Evolutionary conservation across 2,888 invertebrate species (phyloP), one percentile per base, ranked within the genome.

Genomic region (Hemicrepidius hirtus): DNA sequence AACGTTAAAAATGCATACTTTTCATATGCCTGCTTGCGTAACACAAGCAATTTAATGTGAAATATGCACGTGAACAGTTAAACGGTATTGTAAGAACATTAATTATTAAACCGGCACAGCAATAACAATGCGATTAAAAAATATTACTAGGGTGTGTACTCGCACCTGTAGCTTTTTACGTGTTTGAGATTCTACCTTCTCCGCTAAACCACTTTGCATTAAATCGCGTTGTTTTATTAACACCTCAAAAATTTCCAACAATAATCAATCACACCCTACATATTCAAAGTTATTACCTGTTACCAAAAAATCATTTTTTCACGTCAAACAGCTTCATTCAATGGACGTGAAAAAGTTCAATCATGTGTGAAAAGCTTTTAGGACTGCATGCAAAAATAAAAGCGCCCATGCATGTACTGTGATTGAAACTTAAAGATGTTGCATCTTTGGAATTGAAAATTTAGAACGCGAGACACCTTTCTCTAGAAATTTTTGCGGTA

Each of bases 281-380:
- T 37, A 57, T 57, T 57, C 57, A 37, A 57, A 57, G 57, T 57
- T 57, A 57, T 57, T 57, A 57, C 57, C 37, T 57, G 57, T 57
- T 57, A 57, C 37, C 37, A 12, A 57, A 57, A 53, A 57, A 57
- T 57, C 57, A 18, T 40, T 57, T 57, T 57, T 37, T 37, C 57
- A 37, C 57, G 57, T 57, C 57, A 57, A 57, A 57, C 57, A 37
- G 37, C 57, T 57, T 57, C 57, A 57, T 57, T 57, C 57, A 57
- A 16, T 20, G 18, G 20, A 35, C n/a, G 28, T 6, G 21, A 53
- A 24, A 53, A 35, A 0, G 37, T 20, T 37, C 57, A 57, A 57
- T 57, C 37, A 20, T 40, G 57, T 18, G 37, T 57, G 57, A 57
- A 57, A 57, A 57, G 57, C 57, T 57, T 57, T 57, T 57, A 57